Evolutionary conservation across 2,797 vertebrate species (phyloP).

Genomic region (Gymnopithys bicolor): DNA sequence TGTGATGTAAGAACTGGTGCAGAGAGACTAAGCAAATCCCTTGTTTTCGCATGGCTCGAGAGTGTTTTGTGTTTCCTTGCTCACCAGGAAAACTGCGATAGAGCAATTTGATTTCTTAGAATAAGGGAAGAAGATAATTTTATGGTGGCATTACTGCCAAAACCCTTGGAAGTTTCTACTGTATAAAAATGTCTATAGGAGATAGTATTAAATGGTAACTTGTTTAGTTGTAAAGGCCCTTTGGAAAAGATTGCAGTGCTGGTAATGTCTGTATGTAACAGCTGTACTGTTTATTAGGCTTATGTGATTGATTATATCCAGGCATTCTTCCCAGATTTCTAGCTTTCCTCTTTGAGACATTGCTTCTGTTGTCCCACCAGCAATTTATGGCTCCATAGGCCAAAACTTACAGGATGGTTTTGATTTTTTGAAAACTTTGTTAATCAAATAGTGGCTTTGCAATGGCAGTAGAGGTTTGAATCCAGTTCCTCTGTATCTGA

Average conservation of each 20-base stretch:
- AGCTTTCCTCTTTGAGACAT: not conserved
- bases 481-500: not conserved
- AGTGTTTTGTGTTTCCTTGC: not conserved
- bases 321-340: conserved; percentile 39
- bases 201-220: not conserved
- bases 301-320: conserved; percentile 41
- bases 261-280: not conserved
- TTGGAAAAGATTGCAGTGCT: not conserved
- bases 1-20: not conserved
- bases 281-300: conserved; percentile 41
- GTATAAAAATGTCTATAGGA: not conserved
- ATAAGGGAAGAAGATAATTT: not conserved
- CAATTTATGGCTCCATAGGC: not conserved
- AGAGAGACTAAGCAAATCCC: not conserved
- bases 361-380: conserved; percentile 50
- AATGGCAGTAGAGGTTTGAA: not conserved
- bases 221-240: not conserved
- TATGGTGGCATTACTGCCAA: not conserved
- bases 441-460: conserved; percentile 8
- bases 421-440: conserved; percentile 20
- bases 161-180: not conserved
- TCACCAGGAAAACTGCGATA: not conserved
- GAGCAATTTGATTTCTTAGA: not conserved
- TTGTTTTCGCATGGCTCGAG: not conserved
- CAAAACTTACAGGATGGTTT: conserved; percentile 23